These are phyloP conservation scores for Phyllotis vaccarum DNA, from an alignment of 2,797 vertebrate species.

Conservation along the genomic window DNA sequence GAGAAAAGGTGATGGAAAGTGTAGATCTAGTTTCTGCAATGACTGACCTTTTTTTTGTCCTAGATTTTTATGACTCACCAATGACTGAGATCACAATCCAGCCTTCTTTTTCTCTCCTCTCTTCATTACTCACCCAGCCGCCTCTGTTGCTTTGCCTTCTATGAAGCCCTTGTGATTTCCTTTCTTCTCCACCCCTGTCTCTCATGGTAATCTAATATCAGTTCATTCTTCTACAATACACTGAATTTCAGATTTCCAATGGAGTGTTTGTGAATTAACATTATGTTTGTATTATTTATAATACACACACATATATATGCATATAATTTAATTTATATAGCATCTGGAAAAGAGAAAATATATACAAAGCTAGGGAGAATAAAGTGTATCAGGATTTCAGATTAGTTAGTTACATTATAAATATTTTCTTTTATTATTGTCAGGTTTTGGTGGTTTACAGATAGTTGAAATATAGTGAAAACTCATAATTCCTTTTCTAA, in stretches of 20 bases:
- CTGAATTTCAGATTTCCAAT: not conserved
- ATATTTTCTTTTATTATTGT: too few species aligned
- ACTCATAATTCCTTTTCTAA: not conserved
- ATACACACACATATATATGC: too few species aligned
- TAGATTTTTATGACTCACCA: not conserved
- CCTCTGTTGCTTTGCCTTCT: rapidly evolving
- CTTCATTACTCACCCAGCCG: not conserved
- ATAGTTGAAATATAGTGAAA: not conserved
- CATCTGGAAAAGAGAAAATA: not conserved
- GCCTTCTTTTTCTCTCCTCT: not conserved
- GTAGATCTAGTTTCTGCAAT: not conserved
- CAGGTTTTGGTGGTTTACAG: not conserved
- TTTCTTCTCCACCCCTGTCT: not conserved
- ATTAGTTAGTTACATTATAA: not conserved
- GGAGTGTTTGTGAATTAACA: not conserved
- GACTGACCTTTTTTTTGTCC: not conserved
- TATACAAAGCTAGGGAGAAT: not conserved
- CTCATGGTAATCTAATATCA: not conserved
- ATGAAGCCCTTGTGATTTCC: not conserved
- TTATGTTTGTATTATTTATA: not conserved
- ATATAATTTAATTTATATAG: not conserved
- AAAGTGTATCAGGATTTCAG: not conserved
- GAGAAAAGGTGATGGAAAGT: not conserved
- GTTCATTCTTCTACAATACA: not conserved
- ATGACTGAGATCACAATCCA: not conserved